phyloP scores from a whole-genome alignment of 2,888 invertebrate species.

The Pediacus dermestoides region DNA sequence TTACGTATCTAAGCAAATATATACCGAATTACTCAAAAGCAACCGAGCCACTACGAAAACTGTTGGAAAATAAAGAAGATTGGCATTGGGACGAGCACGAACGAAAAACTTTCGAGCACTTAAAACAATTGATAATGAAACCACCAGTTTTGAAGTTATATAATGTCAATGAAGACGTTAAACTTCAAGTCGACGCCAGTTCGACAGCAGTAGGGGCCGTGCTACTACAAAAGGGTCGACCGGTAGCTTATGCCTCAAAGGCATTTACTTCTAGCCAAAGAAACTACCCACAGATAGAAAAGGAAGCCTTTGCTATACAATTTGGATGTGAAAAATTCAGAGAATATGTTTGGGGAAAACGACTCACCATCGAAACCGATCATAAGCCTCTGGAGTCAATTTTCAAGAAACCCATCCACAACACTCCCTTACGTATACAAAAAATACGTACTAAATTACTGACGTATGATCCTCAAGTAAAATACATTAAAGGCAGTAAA shows the following conservation, averaged over 20 bases:
- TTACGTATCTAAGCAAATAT: slow-evolving; percentile 18
- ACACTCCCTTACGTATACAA: slow-evolving; percentile 17
- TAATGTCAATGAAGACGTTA: slow-evolving; percentile 8
- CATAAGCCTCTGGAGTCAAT: slow-evolving; percentile 17
- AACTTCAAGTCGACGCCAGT: slow-evolving; percentile 14
- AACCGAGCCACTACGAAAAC: slow-evolving; percentile 8
- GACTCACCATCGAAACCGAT: slow-evolving; percentile 24
- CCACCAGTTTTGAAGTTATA: slow-evolving; percentile 13
- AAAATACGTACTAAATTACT: no score
- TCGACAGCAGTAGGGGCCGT: slow-evolving; percentile 14
- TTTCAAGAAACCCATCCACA: slow-evolving; percentile 17
- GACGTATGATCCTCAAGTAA: no score
- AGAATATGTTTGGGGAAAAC: slow-evolving; percentile 10
- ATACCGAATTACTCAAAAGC: slow-evolving; percentile 14
- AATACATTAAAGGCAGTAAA: no score
- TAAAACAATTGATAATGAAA: slow-evolving; percentile 10
- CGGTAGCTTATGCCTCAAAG: slow-evolving; percentile 8
- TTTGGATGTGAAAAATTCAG: slow-evolving; percentile 9
- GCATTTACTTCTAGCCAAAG: slow-evolving; percentile 13
- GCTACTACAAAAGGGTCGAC: slow-evolving; percentile 13
- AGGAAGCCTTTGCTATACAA: slow-evolving; percentile 7
- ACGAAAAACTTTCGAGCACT: slow-evolving; percentile 9
- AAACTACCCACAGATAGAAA: slow-evolving; percentile 13
- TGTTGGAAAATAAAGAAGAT: slow-evolving; percentile 8
- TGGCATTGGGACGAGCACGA: slow-evolving; percentile 8